Base-by-base conservation (phyloP, 2,113 vertebrate species). In the Smithornis capensis region DNA sequence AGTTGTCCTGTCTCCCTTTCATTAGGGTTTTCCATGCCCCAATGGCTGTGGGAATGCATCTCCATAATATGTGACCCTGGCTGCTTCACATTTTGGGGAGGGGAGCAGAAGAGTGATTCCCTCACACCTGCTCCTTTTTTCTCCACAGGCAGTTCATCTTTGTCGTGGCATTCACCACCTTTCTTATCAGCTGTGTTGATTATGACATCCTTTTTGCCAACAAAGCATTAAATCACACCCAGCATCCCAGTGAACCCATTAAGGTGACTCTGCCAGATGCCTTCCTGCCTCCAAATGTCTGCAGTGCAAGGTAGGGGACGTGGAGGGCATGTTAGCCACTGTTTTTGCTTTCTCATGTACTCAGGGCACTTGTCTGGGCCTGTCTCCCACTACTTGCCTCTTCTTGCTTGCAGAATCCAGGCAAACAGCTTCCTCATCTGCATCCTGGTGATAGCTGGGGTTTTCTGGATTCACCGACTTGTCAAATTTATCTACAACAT, bases 201-300 rank as follows among this genome's bases (percentile, higher is more conserved):
- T 99, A 99, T 7, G 99, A 99, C 91, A 99, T 99, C 95, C 98
- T 99, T 44, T 99, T 99, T 97, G 99, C 99, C 96, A 99, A 99
- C 98, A 99, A 99, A 98, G 98, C 98, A 73, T 98, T 99, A 95
- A 99, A 99, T 98, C 99, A 99, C 97, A 99, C 98, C 16, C 98
- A 99, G 95, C 98, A 98, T 82, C 97, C 98, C 28, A 98, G 94
- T 1, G 98, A 98, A 38, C 99, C 98, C 2, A 98, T 99, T 89
- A 99, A 99, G 97, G 99, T 99, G 96, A 99, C 99, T 18, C 97
- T 99, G 87, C 99, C 99, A 23, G 99, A 99, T 33, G 99, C 99
- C 50, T 99, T 99, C 94, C 96, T 99, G 71, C 98, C 99, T 55
- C 97, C 98, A 62, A 98, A 99, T 29, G 98, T 99, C 89, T 99